Base-by-base conservation (phyloP, 2,888 invertebrate genomes). In the Pyrochroa serraticornis region DNA sequence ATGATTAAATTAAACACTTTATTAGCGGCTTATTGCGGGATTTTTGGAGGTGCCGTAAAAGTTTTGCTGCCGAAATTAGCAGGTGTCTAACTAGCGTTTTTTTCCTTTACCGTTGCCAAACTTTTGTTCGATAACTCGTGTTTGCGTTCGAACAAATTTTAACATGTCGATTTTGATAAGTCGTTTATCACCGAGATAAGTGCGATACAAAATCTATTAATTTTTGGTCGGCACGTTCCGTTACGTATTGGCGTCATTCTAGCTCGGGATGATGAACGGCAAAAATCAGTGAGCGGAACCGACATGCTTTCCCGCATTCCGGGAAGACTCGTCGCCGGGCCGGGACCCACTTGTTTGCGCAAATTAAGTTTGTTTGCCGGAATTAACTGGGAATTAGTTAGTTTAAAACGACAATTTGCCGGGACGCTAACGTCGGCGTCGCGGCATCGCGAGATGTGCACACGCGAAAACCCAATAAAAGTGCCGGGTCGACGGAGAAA, bases 351-450 rank as follows among this genome's bases (percentile, higher is more conserved):
- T 73, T 75, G 73, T 75, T 75, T 74, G 74, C 68, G 63, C 69
- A 72, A 75, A 75, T 75, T 73, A 75, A 75, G 72, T 74, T 73
- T 73, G 73, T 74, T 75, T 74, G 72, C 70, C 64, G 71, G 71
- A 73, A 72, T 75, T 74, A 75, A 70, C 71, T 66, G 64, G 70
- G 70, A 71, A 73, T 75, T 74, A 75, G 71, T 65, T 64, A 64
- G 63, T 67, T 64, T 64, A 58, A 69, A 68, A 63, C 67, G 66
- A 64, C 65, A 63, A 64, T 64, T 70, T 62, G 68, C 62, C 22
- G 2, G 8, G 13, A n/a, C 33, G 13, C 33, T 8, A 10, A 30
- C 6, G 12, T 39, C 12, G 53, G 22, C 22, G 22, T 22, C 22
- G 22, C 22, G 22, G 22, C 22, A 5, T 22, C 22, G 22, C 22